Base-by-base conservation (phyloP, 2,797 vertebrate genomes). In the Sarcophilus harrisii region DNA sequence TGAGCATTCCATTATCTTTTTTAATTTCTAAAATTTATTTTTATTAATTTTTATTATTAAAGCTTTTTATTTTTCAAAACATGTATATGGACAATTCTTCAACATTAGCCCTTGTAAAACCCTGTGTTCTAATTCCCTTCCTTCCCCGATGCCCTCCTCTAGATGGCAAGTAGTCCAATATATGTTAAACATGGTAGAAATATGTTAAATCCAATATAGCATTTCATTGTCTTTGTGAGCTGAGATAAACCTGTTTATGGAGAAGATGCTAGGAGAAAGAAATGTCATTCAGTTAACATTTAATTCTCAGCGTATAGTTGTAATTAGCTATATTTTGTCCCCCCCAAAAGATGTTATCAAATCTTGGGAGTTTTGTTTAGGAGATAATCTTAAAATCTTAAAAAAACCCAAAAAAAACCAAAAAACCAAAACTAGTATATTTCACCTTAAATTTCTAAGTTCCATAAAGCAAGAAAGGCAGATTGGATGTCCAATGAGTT, bases 171-270 rank as follows among this genome's bases (percentile, higher is more conserved):
- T n/a, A n/a, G n/a, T n/a, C n/a, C n/a, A n/a, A 49, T 49, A 49
- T 49, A 49, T 49, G 49, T 49, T 2, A 49, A 49, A 49, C 49
- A 49, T 49, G 49, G 49, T 49, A 49, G 49, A 4, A 49, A 49
- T 49, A 49, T 2, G 49, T 49, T 49, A 49, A 49, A 49, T 49
- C 49, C 49, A 49, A 49, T 49, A 49, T 49, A 49, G 49, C 49
- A 49, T 49, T 49, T 49, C 4, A 49, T 49, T 49, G 0, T 2
- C 49, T 49, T 49, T 94, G 93, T 49, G 38, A 94, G 87, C 90
- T 93, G 96, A 95, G 28, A 49, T 94, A 81, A 58, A 92, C 73
- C 87, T 95, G 27, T 94, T 93, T 94, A 57, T 73, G 66, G 73
- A 90, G 45, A 60, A 95, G 52, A 94, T 12, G 73, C 57, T 58